A percentile compares a stretch with the other conserved stretches of the same genome.
phyloP scores from a whole-genome alignment of 2,888 invertebrate genomes.

The Luperina nickerlii region DNA sequence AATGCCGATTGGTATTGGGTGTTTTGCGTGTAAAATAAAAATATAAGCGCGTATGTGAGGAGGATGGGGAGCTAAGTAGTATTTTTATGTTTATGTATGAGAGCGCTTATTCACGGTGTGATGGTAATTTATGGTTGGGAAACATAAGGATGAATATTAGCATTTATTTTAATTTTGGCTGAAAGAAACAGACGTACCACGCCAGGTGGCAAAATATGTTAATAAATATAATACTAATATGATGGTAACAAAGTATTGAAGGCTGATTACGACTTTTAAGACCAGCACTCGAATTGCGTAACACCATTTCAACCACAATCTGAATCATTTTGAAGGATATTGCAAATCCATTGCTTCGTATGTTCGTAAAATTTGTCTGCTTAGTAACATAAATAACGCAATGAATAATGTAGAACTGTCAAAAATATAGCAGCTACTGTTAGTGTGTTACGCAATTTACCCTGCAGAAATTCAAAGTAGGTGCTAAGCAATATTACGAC shows the following conservation, averaged over 20 bases:
- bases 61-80: conserved; percentile 38
- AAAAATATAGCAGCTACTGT: too few species aligned
- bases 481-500: background rate
- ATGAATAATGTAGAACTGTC: too few species aligned
- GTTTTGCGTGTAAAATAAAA: conserved; percentile 59
- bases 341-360: too few species aligned
- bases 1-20: conserved; percentile 57
- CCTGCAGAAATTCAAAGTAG: background rate
- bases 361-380: too few species aligned
- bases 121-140: conserved; percentile 39
- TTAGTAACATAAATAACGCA: too few species aligned
- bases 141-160: conserved; percentile 19
- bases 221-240: background rate
- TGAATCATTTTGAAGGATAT: too few species aligned
- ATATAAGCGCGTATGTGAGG: conserved; percentile 37
- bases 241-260: background rate
- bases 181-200: too few species aligned
- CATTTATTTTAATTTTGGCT: conserved; percentile 5
- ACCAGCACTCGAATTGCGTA: too few species aligned
- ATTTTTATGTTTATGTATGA: conserved; percentile 51
- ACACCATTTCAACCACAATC: too few species aligned
- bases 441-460: too few species aligned
- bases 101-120: conserved; percentile 40
- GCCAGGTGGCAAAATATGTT: background rate
- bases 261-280: background rate